A percentile compares a stretch with the other conserved stretches of the same genome.
phyloP scores from a whole-genome alignment of 2,113 vertebrate genomes.

The Nymphicus hollandicus region DNA sequence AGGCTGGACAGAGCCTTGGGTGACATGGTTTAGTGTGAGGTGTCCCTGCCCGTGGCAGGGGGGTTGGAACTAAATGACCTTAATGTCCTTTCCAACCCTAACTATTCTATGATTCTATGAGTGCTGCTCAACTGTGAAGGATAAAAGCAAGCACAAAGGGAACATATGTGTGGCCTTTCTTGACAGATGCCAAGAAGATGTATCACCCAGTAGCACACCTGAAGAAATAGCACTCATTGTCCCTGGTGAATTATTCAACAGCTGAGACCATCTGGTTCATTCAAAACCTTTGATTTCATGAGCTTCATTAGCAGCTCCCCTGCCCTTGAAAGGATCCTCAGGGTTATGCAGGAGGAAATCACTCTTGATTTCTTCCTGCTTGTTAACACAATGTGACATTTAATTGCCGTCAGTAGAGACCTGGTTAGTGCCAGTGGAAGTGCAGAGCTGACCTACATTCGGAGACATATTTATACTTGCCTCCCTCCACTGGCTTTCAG shows the following conservation, averaged over 20 bases:
- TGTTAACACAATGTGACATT: slow-evolving; percentile 37
- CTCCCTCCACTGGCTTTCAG: background rate
- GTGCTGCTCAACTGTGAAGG: background rate
- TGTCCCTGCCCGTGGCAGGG: too few relatives aligned
- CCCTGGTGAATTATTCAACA: slow-evolving; percentile 21
- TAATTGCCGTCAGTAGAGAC: slow-evolving; percentile 16
- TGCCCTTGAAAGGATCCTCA: slow-evolving; percentile 8
- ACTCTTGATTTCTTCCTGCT: background rate
- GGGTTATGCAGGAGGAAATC: slow-evolving; percentile 6
- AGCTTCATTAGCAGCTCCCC: background rate
- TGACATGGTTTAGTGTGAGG: too few relatives aligned
- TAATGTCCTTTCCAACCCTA: too few relatives aligned
- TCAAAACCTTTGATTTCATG: background rate
- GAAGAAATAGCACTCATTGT: slow-evolving; percentile 3
- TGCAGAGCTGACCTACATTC: slow-evolving; percentile 40
- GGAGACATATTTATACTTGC: background rate
- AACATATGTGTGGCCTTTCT: background rate
- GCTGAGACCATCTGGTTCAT: slow-evolving; percentile 20
- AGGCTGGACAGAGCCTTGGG: too few relatives aligned
- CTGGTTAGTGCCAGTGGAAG: background rate
- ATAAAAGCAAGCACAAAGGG: background rate
- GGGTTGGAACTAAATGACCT: too few relatives aligned
- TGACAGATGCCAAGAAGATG: background rate
- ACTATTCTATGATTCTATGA: background rate
- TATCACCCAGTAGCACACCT: background rate